Conservation (phyloP, 2,888 invertebrate species). For the Chalcosyrphus nemorum region DNA sequence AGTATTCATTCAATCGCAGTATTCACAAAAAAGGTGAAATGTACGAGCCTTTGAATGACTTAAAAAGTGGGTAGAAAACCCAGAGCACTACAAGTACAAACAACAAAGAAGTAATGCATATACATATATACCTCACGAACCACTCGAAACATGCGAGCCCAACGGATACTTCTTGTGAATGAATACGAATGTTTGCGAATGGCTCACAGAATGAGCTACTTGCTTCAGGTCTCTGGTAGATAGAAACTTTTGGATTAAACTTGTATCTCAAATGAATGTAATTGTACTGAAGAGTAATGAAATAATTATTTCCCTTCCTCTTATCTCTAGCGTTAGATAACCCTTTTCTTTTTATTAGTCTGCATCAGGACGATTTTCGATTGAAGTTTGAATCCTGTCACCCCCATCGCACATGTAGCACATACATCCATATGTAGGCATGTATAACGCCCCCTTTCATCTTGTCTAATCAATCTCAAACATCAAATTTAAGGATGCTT, state of each 20-base stretch:
- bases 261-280: background rate
- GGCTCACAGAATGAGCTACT: too few species aligned
- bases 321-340: slow-evolving; percentile 21
- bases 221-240: background rate
- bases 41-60: too few species aligned
- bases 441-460: background rate
- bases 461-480: slow-evolving; percentile 33
- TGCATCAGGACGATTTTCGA: slow-evolving; percentile 1
- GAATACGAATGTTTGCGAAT: too few species aligned
- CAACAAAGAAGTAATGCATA: too few species aligned
- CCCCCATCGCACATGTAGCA: background rate
- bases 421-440: background rate
- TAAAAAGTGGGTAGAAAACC: too few species aligned
- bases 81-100: too few species aligned
- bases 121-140: too few species aligned
- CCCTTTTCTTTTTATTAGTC: slow-evolving; percentile 6
- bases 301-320: background rate
- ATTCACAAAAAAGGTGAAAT: too few species aligned
- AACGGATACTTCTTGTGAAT: too few species aligned
- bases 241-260: background rate
- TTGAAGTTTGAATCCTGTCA: slow-evolving; percentile 12
- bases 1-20: too few species aligned
- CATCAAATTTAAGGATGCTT: slow-evolving; percentile 28
- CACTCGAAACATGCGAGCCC: too few species aligned
- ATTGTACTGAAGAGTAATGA: slow-evolving; percentile 50